Conservation (phyloP, 2,113 vertebrate species). For the Neodontobutis hainanensis region DNA sequence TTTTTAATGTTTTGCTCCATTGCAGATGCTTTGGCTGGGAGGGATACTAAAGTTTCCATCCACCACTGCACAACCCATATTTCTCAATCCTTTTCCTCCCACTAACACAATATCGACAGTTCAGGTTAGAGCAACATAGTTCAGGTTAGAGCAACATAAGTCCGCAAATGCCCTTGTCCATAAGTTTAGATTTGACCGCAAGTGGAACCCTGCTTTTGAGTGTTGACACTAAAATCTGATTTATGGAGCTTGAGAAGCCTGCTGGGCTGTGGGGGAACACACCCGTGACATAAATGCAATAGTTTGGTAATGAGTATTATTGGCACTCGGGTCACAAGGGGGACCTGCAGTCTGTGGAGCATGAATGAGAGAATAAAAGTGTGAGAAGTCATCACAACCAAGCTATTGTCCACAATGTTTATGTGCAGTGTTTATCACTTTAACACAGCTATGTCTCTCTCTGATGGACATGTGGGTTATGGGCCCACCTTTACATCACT, state of each 20-base stretch:
- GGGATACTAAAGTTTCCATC: not conserved
- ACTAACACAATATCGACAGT: not conserved
- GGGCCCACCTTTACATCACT: not conserved
- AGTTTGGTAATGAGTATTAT: not conserved
- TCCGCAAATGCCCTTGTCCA: not conserved
- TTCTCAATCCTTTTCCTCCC: not conserved
- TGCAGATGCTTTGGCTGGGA: not conserved
- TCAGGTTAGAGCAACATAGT: constrained; percentile 1
- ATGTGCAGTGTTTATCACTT: not conserved
- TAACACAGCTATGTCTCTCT: not conserved
- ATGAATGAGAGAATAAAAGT: not conserved
- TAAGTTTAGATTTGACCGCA: not conserved
- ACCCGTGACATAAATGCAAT: constrained; percentile 5
- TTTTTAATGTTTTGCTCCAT: not conserved
- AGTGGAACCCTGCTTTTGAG: not conserved
- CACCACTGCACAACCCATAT: not conserved
- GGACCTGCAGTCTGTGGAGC: constrained; percentile 1
- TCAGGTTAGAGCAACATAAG: not conserved
- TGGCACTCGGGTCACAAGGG: not conserved
- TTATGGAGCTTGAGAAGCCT: not conserved
- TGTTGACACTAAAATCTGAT: not conserved
- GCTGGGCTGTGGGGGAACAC: not conserved
- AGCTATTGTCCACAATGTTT: not conserved
- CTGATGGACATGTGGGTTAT: not conserved
- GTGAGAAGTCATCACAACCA: not conserved